Conservation (phyloP, 1,140 invertebrate genomes). For the Sitobion miscanthi region DNA sequence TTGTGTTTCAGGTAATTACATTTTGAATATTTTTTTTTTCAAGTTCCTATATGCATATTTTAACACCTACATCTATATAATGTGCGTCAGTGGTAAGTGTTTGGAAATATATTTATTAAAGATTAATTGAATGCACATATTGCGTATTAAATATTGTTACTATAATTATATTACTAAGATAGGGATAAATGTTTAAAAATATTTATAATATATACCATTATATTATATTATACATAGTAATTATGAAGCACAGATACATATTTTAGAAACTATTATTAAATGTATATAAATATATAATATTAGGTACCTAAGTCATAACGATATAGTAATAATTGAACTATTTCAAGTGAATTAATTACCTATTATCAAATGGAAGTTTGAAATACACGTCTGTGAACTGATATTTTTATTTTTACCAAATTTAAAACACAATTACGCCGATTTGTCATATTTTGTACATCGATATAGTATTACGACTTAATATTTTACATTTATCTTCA, state of each 20-base stretch:
- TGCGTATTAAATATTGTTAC: not conserved
- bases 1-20: not conserved
- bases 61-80: not conserved
- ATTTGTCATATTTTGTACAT: not conserved
- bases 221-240: not conserved
- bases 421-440: not conserved
- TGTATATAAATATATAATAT: not conserved
- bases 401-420: not conserved
- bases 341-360: not conserved
- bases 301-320: not conserved
- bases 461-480: not conserved
- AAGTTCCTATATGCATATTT: not conserved
- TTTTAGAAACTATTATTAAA: not conserved
- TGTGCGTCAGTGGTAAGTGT: not conserved
- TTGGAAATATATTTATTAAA: not conserved
- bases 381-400: not conserved
- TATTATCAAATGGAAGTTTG: not conserved
- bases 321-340: not conserved
- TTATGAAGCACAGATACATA: not conserved
- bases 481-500: not conserved
- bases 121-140: not conserved
- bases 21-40: not conserved
- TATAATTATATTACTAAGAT: not conserved
- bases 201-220: not conserved
- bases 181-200: not conserved